Percentiles rank a stretch among this genome's conserved stretches.
These are phyloP conservation scores for Iselma pallidipennis DNA, from an alignment of 2,888 invertebrate species.

Conservation along the genomic window DNA sequence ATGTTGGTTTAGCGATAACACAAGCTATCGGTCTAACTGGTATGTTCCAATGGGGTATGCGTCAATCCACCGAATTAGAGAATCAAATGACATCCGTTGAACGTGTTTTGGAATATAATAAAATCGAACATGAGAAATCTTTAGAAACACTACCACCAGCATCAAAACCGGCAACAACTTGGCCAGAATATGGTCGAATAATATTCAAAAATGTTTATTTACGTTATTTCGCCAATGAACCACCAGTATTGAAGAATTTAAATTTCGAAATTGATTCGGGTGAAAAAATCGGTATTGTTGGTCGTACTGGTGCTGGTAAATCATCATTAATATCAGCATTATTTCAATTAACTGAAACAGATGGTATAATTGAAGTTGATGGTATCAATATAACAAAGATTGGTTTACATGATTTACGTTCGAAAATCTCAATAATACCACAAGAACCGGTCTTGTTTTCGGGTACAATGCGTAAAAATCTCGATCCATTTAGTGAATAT, in stretches of 20 bases:
- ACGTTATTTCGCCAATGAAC: slow-evolving; percentile 66
- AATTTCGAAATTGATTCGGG: slow-evolving; percentile 68
- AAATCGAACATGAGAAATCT: slow-evolving; percentile 47
- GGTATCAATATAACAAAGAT: slow-evolving; percentile 60
- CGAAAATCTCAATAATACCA: slow-evolving; percentile 62
- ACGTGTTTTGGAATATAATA: slow-evolving; percentile 62
- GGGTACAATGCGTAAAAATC: slow-evolving; percentile 81
- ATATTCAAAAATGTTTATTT: slow-evolving; percentile 68
- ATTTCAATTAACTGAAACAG: slow-evolving; percentile 65
- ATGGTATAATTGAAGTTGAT: slow-evolving; percentile 66
- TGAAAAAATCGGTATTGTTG: slow-evolving; percentile 79
- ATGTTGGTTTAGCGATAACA: slow-evolving; percentile 54
- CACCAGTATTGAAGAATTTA: slow-evolving; percentile 76
- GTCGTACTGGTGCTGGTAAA: slow-evolving; percentile 82
- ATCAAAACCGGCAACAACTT: slow-evolving; percentile 70
- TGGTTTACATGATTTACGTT: slow-evolving; percentile 59
- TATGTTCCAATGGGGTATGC: slow-evolving; percentile 89
- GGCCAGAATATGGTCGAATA: slow-evolving; percentile 74
- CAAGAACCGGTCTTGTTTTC: slow-evolving; percentile 75
- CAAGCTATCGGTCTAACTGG: slow-evolving; percentile 54
- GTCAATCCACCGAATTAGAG: slow-evolving; percentile 54
- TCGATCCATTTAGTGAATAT: slow-evolving; percentile 87
- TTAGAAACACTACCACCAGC: slow-evolving; percentile 62
- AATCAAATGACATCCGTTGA: slow-evolving; percentile 93
- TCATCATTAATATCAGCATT: slow-evolving; percentile 71